Evolutionary conservation across 2,113 vertebrate species (phyloP).

Genomic region (Anas platyrhynchos): DNA sequence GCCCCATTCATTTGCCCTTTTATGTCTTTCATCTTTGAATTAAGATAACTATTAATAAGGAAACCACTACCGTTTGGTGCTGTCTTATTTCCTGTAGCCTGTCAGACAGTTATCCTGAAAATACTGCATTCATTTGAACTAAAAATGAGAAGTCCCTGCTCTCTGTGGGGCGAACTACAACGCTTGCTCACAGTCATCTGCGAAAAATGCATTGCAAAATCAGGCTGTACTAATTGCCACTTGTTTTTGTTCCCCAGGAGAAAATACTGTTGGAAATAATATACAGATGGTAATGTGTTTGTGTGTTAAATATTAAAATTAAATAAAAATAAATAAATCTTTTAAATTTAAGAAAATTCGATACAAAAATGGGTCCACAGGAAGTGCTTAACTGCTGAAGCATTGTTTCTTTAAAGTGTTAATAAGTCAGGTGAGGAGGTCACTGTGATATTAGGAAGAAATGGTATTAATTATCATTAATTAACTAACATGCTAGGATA

Average conservation of each 20-base stretch:
- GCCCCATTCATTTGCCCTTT: background rate
- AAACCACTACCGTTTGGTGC: background rate
- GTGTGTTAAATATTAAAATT: conserved; percentile 28
- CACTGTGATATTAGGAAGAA: background rate
- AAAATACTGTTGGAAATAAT: conserved; percentile 38
- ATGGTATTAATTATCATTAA: background rate
- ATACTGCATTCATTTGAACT: background rate
- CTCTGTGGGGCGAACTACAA: background rate
- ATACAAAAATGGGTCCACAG: background rate
- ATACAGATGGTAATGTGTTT: conserved; percentile 21
- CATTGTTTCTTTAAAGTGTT: conserved; percentile 16
- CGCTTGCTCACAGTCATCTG: background rate
- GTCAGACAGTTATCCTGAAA: background rate
- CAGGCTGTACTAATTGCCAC: background rate
- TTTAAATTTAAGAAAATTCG: background rate
- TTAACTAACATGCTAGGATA: background rate
- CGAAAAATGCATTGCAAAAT: background rate
- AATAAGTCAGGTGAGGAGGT: background rate
- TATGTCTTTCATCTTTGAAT: background rate
- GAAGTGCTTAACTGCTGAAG: background rate
- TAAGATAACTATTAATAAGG: background rate
- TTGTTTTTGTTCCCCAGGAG: conserved; percentile 27
- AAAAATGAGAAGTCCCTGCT: background rate
- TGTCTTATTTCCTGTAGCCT: background rate
- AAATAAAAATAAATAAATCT: conserved; percentile 37